phyloP scores from a whole-genome alignment of 1,140 invertebrate species.

The Cydia splendana region DNA sequence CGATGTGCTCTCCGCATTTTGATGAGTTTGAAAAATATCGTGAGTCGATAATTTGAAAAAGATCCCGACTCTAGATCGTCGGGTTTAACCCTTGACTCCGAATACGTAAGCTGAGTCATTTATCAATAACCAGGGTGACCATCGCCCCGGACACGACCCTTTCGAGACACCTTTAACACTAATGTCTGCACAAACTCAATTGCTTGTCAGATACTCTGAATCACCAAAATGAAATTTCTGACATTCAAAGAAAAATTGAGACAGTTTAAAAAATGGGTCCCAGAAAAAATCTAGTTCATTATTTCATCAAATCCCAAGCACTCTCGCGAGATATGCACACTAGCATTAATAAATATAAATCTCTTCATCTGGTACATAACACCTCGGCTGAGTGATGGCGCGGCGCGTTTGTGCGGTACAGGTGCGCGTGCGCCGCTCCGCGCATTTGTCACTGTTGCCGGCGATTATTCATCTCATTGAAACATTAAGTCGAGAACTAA shows the following conservation, averaged over 20 bases:
- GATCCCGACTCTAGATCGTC: slow-evolving; percentile 66
- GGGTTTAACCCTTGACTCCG: slow-evolving; percentile 70
- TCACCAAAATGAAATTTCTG: background rate
- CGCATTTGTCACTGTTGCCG: slow-evolving; percentile 76
- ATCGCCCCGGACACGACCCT: slow-evolving; percentile 33
- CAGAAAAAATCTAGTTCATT: background rate
- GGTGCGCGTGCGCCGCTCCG: slow-evolving; percentile 66
- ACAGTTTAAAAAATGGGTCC: background rate
- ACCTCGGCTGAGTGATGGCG: slow-evolving; percentile 68
- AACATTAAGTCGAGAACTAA: slow-evolving; percentile 77
- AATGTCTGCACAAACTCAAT: background rate
- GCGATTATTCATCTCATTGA: slow-evolving; percentile 79
- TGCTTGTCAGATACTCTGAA: background rate
- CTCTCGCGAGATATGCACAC: slow-evolving; percentile 42
- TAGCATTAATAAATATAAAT: slow-evolving; percentile 72
- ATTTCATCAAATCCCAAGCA: slow-evolving; percentile 34
- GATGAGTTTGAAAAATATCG: slow-evolving; percentile 50
- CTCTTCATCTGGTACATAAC: slow-evolving; percentile 70
- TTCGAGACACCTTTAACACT: background rate
- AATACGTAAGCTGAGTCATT: slow-evolving; percentile 70
- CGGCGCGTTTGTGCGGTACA: slow-evolving; percentile 66
- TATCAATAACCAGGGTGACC: slow-evolving; percentile 65
- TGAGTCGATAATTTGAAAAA: slow-evolving; percentile 58
- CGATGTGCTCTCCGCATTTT: slow-evolving; percentile 43
- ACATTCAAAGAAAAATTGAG: background rate